Conservation (phyloP, 1,140 invertebrate species). For the Proales similis region DNA sequence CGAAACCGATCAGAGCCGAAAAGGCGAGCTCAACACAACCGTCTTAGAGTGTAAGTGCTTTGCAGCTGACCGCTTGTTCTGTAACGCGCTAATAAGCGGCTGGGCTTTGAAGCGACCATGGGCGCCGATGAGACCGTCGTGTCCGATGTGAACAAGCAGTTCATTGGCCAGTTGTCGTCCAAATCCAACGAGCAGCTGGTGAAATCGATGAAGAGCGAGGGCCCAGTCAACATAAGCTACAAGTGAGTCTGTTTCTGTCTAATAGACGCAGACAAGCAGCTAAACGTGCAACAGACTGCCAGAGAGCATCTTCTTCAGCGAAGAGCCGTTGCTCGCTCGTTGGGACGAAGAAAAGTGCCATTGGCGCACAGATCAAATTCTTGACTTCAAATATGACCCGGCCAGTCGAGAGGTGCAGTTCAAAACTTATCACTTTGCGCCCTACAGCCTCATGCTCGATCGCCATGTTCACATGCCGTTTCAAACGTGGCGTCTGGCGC, state of each 20-base stretch:
- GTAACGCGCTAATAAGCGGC: no score
- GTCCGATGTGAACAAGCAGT: slow-evolving; percentile 17
- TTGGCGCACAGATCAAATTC: slow-evolving; percentile 49
- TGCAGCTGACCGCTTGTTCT: no score
- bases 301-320: slow-evolving; percentile 45
- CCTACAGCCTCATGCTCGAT: slow-evolving; percentile 49
- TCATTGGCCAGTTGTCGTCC: slow-evolving; percentile 3
- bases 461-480: slow-evolving; percentile 53
- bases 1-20: no score
- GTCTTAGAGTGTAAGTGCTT: no score
- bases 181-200: slow-evolving; percentile 32
- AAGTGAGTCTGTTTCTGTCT: slow-evolving; percentile 45
- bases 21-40: slow-evolving; percentile 16
- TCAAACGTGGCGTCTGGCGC: slow-evolving; percentile 45
- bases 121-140: slow-evolving; percentile 18
- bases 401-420: slow-evolving; percentile 46
- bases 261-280: slow-evolving; percentile 43
- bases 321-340: slow-evolving; percentile 47
- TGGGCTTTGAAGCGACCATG: neutral
- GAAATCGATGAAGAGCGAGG: slow-evolving; percentile 19
- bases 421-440: slow-evolving; percentile 48
- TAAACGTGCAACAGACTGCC: slow-evolving; percentile 45
- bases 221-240: slow-evolving; percentile 42
- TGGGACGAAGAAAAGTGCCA: slow-evolving; percentile 47
- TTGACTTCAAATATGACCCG: slow-evolving; percentile 43